Base-by-base conservation (phyloP, 2,888 invertebrate species). In the Drosophila rubida region DNA sequence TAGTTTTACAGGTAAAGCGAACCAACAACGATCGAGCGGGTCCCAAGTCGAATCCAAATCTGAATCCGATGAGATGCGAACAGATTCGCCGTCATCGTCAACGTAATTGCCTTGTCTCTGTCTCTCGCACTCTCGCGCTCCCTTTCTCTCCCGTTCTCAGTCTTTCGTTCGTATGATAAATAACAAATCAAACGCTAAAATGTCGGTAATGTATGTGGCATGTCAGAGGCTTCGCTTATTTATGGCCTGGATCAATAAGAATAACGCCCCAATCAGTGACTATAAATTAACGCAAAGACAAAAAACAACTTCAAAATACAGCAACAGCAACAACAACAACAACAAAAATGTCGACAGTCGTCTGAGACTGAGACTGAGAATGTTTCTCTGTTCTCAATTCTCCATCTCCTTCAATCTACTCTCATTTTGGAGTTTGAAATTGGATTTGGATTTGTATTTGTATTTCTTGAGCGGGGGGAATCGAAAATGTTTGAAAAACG, bases 261-360 rank as follows among this genome's bases (percentile, higher is more conserved):
- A 86, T 86, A 89, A 86, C 86, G 89, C 89, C 86, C 89, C 86
- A 86, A 86, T 86, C 86, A 89, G 87, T 83, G 89, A 89, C 86
- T 83, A 86, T 86, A 86, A 86, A 86, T 86, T 89, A 86, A 89
- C 87, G 75, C 89, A 89, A 77, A 85, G 84, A 89, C 88, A 89
- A 87, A 82, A 80, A 67, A 87, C 73, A 80, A 81, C 77, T 65
- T 72, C 58, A 69, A 75, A 85, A 82, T 8, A 57, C n/a, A 35
- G 37, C 14, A 55, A 41, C 5, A 41, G 23, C 2, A 14, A n/a
- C n/a, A n/a, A n/a, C n/a, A n/a, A 44, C 9, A 32, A 23, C 11
- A 54, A 44, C 5, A 53, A 22, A 25, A n/a, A 41, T 39, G 25
- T 53, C 41, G 13, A 53, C 42, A 51, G 8, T 39, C 51, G 16